These are phyloP conservation scores for Phaenicophaeus curvirostris DNA, from an alignment of 2,797 vertebrate genomes.

Conservation along the genomic window DNA sequence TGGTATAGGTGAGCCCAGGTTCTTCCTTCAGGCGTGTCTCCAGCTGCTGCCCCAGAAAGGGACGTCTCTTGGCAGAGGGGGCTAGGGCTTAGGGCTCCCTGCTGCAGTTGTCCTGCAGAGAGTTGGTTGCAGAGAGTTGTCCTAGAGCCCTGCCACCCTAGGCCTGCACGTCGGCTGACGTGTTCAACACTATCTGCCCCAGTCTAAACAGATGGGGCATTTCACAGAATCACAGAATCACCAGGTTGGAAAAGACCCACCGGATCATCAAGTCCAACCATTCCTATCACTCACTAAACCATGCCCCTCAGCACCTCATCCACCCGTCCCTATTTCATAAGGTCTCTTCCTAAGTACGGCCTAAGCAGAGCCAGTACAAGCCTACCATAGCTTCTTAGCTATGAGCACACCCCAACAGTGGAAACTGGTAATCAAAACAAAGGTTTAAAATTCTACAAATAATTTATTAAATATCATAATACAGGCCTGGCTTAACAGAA, in stretches of 20 bases:
- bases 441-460: not conserved
- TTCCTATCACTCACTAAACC: too few relatives aligned
- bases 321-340: too few relatives aligned
- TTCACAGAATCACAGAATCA: too few relatives aligned
- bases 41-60: accelerated
- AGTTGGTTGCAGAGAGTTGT: too few relatives aligned
- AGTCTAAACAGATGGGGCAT: accelerated
- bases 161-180: accelerated
- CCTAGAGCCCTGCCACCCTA: too few relatives aligned
- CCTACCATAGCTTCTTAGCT: not conserved
- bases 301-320: too few relatives aligned
- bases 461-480: not conserved
- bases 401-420: not conserved
- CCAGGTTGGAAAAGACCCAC: too few relatives aligned
- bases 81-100: too few relatives aligned
- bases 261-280: too few relatives aligned
- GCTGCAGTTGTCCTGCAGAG: too few relatives aligned
- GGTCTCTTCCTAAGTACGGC: not conserved
- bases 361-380: not conserved
- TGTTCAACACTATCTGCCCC: not conserved
- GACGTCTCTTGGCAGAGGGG: too few relatives aligned
- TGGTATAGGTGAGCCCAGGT: not conserved
- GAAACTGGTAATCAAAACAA: not conserved
- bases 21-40: not conserved
- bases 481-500: not conserved